These are phyloP conservation scores for Steinernema hermaphroditum DNA, from an alignment of 2,888 invertebrate species.

Conservation along the genomic window DNA sequence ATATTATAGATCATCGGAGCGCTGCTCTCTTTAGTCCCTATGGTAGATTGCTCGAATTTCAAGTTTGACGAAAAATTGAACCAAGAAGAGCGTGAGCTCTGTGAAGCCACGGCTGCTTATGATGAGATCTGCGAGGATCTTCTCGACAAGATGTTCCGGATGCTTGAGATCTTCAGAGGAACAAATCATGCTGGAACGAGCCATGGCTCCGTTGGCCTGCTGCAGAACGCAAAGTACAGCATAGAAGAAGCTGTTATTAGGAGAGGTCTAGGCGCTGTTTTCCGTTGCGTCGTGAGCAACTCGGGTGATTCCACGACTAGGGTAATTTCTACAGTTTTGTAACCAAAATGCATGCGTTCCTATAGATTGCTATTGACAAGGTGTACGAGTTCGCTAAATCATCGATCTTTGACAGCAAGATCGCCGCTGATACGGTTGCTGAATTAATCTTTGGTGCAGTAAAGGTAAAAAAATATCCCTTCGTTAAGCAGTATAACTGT, in stretches of 20 bases:
- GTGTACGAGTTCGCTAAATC: slow-evolving; percentile 76
- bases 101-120: slow-evolving; percentile 81
- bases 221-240: slow-evolving; percentile 37
- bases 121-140: slow-evolving; percentile 87
- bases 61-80: slow-evolving; percentile 76
- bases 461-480: slow-evolving; percentile 69
- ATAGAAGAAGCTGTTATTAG: slow-evolving; percentile 54
- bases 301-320: slow-evolving; percentile 47
- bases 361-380: slow-evolving; percentile 76
- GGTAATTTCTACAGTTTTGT: slow-evolving; percentile 34
- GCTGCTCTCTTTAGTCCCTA: slow-evolving; percentile 78
- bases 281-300: slow-evolving; percentile 49
- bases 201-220: not conserved
- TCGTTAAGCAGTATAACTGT: no score
- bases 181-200: slow-evolving; percentile 14
- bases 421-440: slow-evolving; percentile 81
- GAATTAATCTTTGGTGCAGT: slow-evolving; percentile 74
- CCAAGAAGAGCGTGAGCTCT: slow-evolving; percentile 76
- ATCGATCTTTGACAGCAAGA: slow-evolving; percentile 80
- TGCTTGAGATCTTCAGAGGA: slow-evolving; percentile 24
- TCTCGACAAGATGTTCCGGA: slow-evolving; percentile 74
- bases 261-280: slow-evolving; percentile 47
- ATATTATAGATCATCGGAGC: slow-evolving; percentile 68
- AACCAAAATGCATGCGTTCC: slow-evolving; percentile 33
- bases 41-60: slow-evolving; percentile 79